Base-by-base conservation (phyloP, 2,797 vertebrate genomes). In the Momotus momota region DNA sequence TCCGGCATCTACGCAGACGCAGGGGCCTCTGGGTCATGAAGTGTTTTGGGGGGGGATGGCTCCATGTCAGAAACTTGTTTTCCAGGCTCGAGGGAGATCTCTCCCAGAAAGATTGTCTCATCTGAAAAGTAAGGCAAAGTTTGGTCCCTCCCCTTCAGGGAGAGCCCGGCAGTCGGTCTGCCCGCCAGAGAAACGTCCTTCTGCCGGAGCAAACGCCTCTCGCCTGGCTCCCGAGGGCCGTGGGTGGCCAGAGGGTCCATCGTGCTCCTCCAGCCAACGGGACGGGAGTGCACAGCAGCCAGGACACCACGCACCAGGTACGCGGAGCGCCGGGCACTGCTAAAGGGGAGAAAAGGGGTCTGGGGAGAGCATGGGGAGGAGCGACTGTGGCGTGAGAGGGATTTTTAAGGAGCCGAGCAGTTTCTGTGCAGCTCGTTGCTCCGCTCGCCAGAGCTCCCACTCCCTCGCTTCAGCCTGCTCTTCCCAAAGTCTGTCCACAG, bases 61-160 rank as follows among this genome's bases (percentile, higher is more conserved):
- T 80, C 82, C 72, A 0, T 2, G 90, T 41, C 73, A 12, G 25
- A 48, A 54, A 7, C 60, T 80, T 29, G 23, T 66, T 70, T 62
- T 73, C 81, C 89, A 62, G 9, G 64, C 81, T 7, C 57, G 2
- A 10, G 31, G 52, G 52, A 62, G 40, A 18, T 20, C 60, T 79
- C 51, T 92, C 49, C 43, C 73, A 15, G 20, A 12, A 66, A 60
- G 75, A 58, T 4, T 41, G 67, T 74, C 87, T 79, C 60, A 13
- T 25, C 74, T 46, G 72, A 46, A 74, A 87, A 92, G 40, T 38
- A 67, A 88, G 86, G 78, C 93, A 40, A 82, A 95, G 80, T 90
- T 90, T 88, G 93, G 92, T 94, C 95, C 96, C 95, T 93, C 95
- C 96, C 96, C 90, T 88, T 82, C 21, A 17, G 73, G 79, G 61